phyloP scores from a whole-genome alignment of 2,797 vertebrate genomes.

The Microchirus variegatus region DNA sequence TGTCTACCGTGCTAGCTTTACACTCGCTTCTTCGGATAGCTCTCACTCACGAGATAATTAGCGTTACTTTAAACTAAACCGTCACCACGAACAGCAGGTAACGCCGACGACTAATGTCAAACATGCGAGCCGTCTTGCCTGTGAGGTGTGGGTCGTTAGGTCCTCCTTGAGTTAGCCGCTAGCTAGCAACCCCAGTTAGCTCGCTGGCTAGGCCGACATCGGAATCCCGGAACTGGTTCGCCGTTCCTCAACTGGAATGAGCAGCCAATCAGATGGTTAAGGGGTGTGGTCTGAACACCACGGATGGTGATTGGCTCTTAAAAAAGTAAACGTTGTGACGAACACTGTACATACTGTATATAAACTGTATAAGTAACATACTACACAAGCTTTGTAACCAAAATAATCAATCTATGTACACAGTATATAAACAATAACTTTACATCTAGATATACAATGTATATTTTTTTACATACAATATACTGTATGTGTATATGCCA shows the following conservation, averaged over 20 bases:
- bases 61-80: not conserved
- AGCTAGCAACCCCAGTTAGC: constrained; percentile 65
- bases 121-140: constrained; percentile 24
- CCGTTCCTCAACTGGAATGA: constrained; percentile 58
- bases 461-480: too few relatives aligned
- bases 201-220: constrained; percentile 71
- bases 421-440: too few relatives aligned
- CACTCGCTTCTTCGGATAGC: constrained; percentile 11
- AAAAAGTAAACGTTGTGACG: not conserved
- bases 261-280: constrained; percentile 59
- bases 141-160: constrained; percentile 41
- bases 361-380: not conserved
- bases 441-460: too few relatives aligned
- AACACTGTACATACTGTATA: not conserved
- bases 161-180: constrained; percentile 67
- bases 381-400: not conserved
- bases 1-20: constrained; percentile 43
- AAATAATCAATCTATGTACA: too few relatives aligned
- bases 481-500: too few relatives aligned
- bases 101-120: constrained; percentile 27
- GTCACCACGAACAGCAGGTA: not conserved
- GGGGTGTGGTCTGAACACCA: constrained; percentile 26
- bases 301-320: not conserved
- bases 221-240: constrained; percentile 75
- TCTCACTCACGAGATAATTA: constrained; percentile 12